These are phyloP conservation scores for Daubentonia madagascariensis DNA, from an alignment of 2,113 vertebrate genomes.

Conservation along the genomic window DNA sequence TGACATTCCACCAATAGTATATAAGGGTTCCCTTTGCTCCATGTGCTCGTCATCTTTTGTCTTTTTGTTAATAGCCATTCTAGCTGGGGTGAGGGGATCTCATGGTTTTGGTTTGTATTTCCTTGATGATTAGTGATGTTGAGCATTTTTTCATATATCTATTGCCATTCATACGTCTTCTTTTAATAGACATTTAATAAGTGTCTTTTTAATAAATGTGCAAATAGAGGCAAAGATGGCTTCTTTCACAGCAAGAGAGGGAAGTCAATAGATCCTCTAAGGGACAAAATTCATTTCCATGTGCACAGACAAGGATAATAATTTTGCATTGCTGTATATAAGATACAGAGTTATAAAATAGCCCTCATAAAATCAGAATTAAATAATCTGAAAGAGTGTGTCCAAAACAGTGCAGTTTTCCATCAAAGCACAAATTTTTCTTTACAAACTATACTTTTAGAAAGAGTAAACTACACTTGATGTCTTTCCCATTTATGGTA, in stretches of 20 bases:
- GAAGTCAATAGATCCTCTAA: not conserved
- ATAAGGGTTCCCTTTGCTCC: not conserved
- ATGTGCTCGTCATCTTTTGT: not conserved
- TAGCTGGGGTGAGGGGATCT: not conserved
- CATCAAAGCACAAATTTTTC: not conserved
- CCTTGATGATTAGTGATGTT: not conserved
- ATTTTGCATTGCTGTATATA: not conserved
- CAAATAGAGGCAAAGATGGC: not conserved
- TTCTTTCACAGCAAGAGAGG: not conserved
- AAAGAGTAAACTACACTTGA: not conserved
- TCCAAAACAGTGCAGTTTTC: not conserved
- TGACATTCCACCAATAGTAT: not conserved
- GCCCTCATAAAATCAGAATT: not conserved
- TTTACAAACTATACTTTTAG: not conserved
- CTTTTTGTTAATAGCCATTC: not conserved
- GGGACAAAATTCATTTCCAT: not conserved
- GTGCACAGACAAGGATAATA: not conserved
- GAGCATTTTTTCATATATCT: not conserved
- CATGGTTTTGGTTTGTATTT: not conserved
- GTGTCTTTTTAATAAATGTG: not conserved
- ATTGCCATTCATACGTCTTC: not conserved
- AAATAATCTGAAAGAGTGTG: not conserved
- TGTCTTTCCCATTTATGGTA: not conserved
- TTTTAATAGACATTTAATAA: not conserved
- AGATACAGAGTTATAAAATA: not conserved